phyloP scores from a whole-genome alignment of 2,113 vertebrate species.

The Nanger granti region DNA sequence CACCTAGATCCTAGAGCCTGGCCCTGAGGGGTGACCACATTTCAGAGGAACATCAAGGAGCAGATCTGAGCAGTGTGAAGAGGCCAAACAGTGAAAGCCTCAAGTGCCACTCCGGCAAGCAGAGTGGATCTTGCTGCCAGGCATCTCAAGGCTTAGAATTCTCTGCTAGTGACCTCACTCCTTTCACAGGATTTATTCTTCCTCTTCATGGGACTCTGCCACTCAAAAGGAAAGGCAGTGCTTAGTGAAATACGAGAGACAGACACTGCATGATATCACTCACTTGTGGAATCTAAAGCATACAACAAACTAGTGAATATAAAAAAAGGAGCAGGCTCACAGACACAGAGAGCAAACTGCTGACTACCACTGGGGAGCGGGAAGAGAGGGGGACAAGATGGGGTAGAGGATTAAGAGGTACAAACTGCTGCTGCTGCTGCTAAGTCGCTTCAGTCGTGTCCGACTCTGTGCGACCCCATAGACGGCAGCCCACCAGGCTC shows the following conservation, averaged over 20 bases:
- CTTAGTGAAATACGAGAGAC: background rate
- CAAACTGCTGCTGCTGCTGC: too few relatives aligned
- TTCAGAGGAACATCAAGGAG: conserved; percentile 19
- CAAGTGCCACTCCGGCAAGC: conserved; percentile 12
- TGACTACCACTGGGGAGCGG: background rate
- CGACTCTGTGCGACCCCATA: too few relatives aligned
- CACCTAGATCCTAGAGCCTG: background rate
- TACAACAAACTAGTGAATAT: background rate
- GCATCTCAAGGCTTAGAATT: background rate
- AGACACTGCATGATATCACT: background rate
- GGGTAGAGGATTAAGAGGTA: background rate
- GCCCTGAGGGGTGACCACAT: background rate
- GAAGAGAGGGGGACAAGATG: background rate
- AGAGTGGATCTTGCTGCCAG: background rate
- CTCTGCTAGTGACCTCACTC: background rate
- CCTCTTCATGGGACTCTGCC: background rate
- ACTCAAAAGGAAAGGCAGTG: background rate
- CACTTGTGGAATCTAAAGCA: background rate
- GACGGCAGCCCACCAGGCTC: too few relatives aligned
- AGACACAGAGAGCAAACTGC: background rate
- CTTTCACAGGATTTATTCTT: background rate
- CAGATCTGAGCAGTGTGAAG: background rate
- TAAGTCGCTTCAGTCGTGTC: too few relatives aligned
- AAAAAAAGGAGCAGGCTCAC: background rate
- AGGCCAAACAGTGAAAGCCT: background rate